Percentiles rank a stretch among this genome's conserved stretches.
Conservation (phyloP, 2,888 invertebrate genomes). For the Eupithecia pulchellata region DNA sequence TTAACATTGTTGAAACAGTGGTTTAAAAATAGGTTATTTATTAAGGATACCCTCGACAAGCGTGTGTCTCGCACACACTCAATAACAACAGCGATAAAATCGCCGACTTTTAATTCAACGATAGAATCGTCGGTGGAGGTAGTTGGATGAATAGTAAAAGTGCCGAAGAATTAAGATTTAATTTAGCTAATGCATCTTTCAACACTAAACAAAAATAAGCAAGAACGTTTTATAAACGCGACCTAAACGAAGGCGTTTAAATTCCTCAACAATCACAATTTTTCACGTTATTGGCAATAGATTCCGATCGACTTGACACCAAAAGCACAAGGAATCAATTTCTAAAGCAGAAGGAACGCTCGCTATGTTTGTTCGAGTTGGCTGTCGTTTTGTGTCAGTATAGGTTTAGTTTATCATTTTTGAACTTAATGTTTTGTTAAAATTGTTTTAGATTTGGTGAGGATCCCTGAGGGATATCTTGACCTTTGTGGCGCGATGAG, state of each 20-base stretch:
- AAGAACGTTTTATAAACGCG: neutral
- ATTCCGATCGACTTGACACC: constrained; percentile 30
- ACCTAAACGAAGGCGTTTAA: constrained; percentile 15
- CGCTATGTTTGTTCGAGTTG: too few species aligned
- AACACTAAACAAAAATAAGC: neutral
- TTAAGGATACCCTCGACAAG: neutral
- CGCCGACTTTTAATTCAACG: neutral
- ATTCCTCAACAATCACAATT: constrained; percentile 34
- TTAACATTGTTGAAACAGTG: constrained; percentile 12
- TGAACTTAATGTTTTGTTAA: too few species aligned
- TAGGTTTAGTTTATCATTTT: too few species aligned
- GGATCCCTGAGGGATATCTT: neutral
- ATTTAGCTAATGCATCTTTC: neutral
- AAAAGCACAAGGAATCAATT: constrained; percentile 2
- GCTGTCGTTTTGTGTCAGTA: too few species aligned
- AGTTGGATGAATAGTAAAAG: neutral
- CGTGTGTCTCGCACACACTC: neutral
- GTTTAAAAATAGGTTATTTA: neutral
- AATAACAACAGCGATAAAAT: neutral
- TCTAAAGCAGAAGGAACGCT: neutral
- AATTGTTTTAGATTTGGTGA: neutral
- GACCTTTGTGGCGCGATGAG: too few species aligned
- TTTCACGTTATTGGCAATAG: constrained; percentile 26
- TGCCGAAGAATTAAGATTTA: neutral
- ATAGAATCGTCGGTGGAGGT: neutral